Evolutionary conservation across 2,797 vertebrate species (phyloP).

Genomic region (Sternarchorhynchus goeldii): DNA sequence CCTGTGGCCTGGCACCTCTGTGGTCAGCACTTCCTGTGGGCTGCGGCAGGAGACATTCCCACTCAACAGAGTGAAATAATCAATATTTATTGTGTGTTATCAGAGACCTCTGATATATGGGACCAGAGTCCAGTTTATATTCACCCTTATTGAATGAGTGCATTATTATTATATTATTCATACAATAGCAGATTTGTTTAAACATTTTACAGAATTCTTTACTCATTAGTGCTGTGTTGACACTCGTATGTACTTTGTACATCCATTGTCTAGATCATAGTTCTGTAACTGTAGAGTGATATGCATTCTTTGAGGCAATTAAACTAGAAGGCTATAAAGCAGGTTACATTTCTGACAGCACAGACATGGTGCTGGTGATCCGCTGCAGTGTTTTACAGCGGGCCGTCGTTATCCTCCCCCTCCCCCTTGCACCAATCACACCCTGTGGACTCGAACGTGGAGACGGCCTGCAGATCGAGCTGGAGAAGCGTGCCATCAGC

Average conservation of each 20-base stretch:
- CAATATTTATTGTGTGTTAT: slow-evolving; percentile 73
- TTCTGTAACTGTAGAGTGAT: too few relatives aligned
- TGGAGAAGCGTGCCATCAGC: slow-evolving; percentile 52
- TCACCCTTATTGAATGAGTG: too few relatives aligned
- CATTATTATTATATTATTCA: too few relatives aligned
- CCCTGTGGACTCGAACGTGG: slow-evolving; percentile 66
- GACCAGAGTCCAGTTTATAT: slow-evolving; percentile 21
- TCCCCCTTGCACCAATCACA: slow-evolving; percentile 57
- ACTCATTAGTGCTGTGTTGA: too few relatives aligned
- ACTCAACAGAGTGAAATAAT: slow-evolving; percentile 73
- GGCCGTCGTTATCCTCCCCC: neutral
- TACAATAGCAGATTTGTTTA: too few relatives aligned
- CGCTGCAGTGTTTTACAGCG: neutral
- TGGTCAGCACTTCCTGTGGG: slow-evolving; percentile 71
- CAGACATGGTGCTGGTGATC: neutral
- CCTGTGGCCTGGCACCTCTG: slow-evolving; percentile 68
- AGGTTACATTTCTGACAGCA: neutral
- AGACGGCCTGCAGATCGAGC: slow-evolving; percentile 53
- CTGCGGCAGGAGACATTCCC: slow-evolving; percentile 69
- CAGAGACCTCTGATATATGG: slow-evolving; percentile 55
- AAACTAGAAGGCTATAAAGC: neutral
- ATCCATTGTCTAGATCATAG: too few relatives aligned
- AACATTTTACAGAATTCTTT: too few relatives aligned
- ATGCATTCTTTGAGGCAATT: neutral
- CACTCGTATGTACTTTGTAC: too few relatives aligned